phyloP scores from a whole-genome alignment of 2,797 vertebrate species.

The Gobionotothen gibberifrons region DNA sequence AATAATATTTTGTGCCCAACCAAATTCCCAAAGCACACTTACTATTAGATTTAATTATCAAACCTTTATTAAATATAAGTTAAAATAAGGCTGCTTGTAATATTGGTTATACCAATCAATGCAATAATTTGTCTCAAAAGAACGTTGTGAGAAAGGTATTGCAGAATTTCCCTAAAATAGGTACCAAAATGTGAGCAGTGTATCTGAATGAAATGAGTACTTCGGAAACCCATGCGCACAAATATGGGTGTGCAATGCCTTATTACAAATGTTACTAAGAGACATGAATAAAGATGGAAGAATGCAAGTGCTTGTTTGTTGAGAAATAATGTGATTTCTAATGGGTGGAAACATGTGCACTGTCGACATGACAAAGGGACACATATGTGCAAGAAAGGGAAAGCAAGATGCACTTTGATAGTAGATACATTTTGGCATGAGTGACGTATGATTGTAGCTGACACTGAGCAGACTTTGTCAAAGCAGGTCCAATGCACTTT shows the following conservation, averaged over 20 bases:
- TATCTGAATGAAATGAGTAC: slow-evolving; percentile 17
- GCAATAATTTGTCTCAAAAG: slow-evolving; percentile 23
- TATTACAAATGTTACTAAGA: slow-evolving; percentile 34
- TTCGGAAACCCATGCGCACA: slow-evolving; percentile 18
- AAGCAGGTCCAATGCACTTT: slow-evolving; percentile 57
- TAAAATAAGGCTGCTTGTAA: slow-evolving; percentile 15
- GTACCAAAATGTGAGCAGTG: slow-evolving; percentile 23
- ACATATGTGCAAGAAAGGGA: background rate
- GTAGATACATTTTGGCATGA: slow-evolving; percentile 40
- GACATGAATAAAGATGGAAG: slow-evolving; percentile 7
- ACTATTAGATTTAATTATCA: background rate
- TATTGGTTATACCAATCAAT: slow-evolving; percentile 14
- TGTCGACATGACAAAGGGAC: background rate
- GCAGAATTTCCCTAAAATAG: background rate
- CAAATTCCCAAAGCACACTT: slow-evolving; percentile 53
- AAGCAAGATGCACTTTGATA: slow-evolving; percentile 36
- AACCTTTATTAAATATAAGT: background rate
- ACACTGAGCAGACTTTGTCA: slow-evolving; percentile 41
- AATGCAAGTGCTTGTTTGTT: slow-evolving; percentile 45
- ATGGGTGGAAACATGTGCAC: slow-evolving; percentile 4
- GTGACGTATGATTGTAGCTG: slow-evolving; percentile 75
- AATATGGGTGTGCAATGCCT: slow-evolving; percentile 32
- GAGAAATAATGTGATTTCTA: slow-evolving; percentile 27
- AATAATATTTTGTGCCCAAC: slow-evolving; percentile 3
- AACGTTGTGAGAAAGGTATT: background rate